Conservation (phyloP, 2,113 vertebrate species). For the Tympanuchus pallidicinctus region DNA sequence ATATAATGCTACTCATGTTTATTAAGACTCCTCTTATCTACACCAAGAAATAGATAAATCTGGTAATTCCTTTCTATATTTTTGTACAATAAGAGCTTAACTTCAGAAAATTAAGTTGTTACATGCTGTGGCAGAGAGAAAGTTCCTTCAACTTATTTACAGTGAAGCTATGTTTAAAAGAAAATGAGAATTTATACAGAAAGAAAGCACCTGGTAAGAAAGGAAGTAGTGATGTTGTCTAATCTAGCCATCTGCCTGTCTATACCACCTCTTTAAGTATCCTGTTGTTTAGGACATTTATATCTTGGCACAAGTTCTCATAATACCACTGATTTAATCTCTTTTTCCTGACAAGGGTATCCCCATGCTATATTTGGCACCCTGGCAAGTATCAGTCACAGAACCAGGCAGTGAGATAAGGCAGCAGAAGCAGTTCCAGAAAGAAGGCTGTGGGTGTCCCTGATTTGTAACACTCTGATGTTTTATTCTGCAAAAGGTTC, state of each 20-base stretch:
- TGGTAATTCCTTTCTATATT: not conserved
- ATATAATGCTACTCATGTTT: not conserved
- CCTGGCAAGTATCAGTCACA: slow-evolving; percentile 32
- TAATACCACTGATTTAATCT: slow-evolving; percentile 14
- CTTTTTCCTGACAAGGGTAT: slow-evolving; percentile 7
- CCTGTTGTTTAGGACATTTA: not conserved
- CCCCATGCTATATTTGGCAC: slow-evolving; percentile 25
- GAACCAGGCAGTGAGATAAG: slow-evolving; percentile 24
- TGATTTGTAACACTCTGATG: not conserved
- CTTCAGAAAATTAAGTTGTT: not conserved
- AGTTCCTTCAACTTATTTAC: not conserved
- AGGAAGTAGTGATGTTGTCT: not conserved
- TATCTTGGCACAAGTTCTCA: not conserved
- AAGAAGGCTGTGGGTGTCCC: slow-evolving; percentile 11
- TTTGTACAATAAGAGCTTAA: fast-evolving
- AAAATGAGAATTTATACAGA: not conserved
- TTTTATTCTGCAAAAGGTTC: not conserved
- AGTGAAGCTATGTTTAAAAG: not conserved
- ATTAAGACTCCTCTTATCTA: not conserved
- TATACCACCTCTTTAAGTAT: not conserved
- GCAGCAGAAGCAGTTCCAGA: slow-evolving; percentile 31
- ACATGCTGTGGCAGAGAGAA: not conserved
- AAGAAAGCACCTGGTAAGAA: not conserved
- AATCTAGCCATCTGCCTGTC: not conserved
- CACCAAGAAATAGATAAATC: not conserved